A percentile compares a stretch with the other conserved stretches of the same genome.
Conservation (phyloP, 2,888 invertebrate species). For the Drosophila austrosaltans region DNA sequence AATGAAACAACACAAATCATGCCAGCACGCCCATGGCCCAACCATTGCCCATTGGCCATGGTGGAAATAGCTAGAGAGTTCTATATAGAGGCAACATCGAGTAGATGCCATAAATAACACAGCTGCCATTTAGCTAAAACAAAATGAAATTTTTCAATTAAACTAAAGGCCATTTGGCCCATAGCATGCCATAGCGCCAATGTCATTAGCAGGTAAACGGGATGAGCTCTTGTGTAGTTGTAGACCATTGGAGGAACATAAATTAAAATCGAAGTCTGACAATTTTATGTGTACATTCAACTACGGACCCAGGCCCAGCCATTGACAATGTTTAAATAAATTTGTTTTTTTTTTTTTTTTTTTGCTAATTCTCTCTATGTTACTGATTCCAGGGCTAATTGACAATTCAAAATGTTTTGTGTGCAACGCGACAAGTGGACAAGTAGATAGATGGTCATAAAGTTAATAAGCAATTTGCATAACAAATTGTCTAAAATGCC, state of each 20-base stretch:
- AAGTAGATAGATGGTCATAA: slow-evolving; percentile 57
- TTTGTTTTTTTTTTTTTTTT: neutral
- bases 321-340: slow-evolving; percentile 44
- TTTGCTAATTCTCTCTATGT: slow-evolving; percentile 18
- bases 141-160: slow-evolving; percentile 73
- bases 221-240: slow-evolving; percentile 5
- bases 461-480: slow-evolving; percentile 80
- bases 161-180: slow-evolving; percentile 64
- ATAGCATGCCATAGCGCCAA: slow-evolving; percentile 47
- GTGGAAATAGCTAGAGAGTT: neutral
- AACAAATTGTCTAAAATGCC: slow-evolving; percentile 75
- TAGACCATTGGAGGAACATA: slow-evolving; percentile 47
- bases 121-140: slow-evolving; percentile 65
- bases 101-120: slow-evolving; percentile 62
- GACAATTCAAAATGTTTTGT: slow-evolving; percentile 67
- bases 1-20: slow-evolving; percentile 32
- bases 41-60: neutral
- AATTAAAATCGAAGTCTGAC: slow-evolving; percentile 63
- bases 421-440: slow-evolving; percentile 44
- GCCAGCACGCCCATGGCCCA: neutral
- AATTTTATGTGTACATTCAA: slow-evolving; percentile 60
- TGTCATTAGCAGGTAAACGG: slow-evolving; percentile 66
- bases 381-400: slow-evolving; percentile 53
- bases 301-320: slow-evolving; percentile 14
- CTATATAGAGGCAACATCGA: slow-evolving; percentile 29